These are phyloP conservation scores for Eremobia ochroleuca DNA, from an alignment of 2,888 invertebrate species.

Conservation along the genomic window DNA sequence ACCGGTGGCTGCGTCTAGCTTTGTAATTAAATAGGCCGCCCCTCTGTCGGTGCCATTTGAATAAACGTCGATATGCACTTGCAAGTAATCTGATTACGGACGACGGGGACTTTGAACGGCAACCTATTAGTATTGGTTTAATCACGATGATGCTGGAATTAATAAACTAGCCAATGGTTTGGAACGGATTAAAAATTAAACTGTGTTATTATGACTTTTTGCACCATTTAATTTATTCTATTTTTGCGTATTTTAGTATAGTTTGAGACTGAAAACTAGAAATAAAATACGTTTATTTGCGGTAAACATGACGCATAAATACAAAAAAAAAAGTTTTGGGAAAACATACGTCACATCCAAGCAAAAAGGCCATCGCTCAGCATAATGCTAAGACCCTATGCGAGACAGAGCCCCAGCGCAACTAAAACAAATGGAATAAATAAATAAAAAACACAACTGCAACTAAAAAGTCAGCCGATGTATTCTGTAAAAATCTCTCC, in stretches of 20 bases:
- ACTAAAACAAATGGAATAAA: not conserved
- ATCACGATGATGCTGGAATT: conserved; percentile 2
- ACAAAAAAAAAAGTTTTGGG: too few relatives aligned
- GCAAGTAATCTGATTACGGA: conserved; percentile 56
- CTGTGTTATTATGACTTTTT: not conserved
- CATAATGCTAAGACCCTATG: too few relatives aligned
- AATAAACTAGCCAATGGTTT: conserved; percentile 18
- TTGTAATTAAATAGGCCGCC: conserved; percentile 78
- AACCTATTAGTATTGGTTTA: conserved; percentile 13
- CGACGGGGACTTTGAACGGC: conserved; percentile 1
- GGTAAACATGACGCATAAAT: too few relatives aligned
- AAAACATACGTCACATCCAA: too few relatives aligned
- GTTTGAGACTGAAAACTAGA: too few relatives aligned
- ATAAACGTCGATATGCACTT: conserved; percentile 49
- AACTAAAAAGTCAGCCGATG: not conserved
- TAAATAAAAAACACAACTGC: not conserved
- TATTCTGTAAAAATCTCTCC: not conserved
- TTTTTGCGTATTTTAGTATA: too few relatives aligned
- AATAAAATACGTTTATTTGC: too few relatives aligned
- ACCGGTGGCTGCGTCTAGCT: conserved; percentile 69
- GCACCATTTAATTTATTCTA: not conserved
- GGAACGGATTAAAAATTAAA: not conserved
- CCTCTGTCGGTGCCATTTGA: conserved; percentile 49
- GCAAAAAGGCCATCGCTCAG: too few relatives aligned
- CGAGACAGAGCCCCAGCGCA: too few relatives aligned